Evolutionary conservation across 2,797 vertebrate genomes (phyloP).

Genomic region (Parauchenoglanis punctatus): DNA sequence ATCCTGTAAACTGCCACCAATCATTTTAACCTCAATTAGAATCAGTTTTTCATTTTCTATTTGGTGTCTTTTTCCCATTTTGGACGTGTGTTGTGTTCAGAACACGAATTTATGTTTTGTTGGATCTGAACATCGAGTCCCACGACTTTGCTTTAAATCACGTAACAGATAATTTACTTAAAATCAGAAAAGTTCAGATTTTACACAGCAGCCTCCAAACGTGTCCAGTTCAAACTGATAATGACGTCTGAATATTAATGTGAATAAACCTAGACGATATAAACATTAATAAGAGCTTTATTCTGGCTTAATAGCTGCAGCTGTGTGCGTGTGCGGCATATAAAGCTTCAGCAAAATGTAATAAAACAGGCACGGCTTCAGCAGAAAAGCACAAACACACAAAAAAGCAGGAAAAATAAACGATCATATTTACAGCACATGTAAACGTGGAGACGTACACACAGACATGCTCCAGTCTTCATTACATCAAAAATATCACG

Average conservation of each 20-base stretch:
- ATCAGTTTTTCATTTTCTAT: neutral
- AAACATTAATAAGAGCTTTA: neutral
- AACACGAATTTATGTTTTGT: neutral
- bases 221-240: neutral
- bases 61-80: neutral
- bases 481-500: neutral
- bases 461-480: neutral
- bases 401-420: conserved; percentile 6
- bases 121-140: neutral
- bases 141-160: neutral
- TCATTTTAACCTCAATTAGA: too few relatives aligned
- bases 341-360: neutral
- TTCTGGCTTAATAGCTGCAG: neutral
- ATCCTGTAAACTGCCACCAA: neutral
- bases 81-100: neutral
- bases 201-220: neutral
- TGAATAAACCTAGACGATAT: neutral
- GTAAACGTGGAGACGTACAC: neutral
- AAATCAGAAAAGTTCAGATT: neutral
- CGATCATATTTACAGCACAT: conserved; percentile 24
- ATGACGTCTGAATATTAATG: neutral
- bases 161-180: neutral
- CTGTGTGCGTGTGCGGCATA: neutral
- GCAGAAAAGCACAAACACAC: conserved; percentile 11
- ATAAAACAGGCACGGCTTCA: conserved; percentile 3